These are phyloP conservation scores for Prietella phreatophila DNA, from an alignment of 2,113 vertebrate genomes.

Conservation along the genomic window DNA sequence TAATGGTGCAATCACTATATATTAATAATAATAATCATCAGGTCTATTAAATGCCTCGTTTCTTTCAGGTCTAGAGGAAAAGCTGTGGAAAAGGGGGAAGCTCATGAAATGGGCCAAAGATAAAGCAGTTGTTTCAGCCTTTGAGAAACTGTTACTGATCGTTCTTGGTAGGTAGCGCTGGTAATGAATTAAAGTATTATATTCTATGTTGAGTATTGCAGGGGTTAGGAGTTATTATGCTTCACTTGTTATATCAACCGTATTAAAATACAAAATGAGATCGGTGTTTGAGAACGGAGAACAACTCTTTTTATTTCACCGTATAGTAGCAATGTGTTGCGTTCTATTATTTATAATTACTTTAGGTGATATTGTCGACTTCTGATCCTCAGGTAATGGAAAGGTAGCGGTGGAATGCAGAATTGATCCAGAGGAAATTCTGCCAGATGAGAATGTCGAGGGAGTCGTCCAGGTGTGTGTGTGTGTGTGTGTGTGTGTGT, in stretches of 20 bases:
- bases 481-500: background rate
- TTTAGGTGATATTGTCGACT: background rate
- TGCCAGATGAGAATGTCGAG: constrained; percentile 67
- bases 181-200: background rate
- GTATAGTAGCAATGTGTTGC: background rate
- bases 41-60: background rate
- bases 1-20: background rate
- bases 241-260: background rate
- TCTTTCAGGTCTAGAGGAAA: constrained; percentile 60
- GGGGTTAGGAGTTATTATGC: background rate
- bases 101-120: constrained; percentile 70
- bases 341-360: background rate
- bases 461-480: constrained; percentile 67
- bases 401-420: constrained; percentile 70
- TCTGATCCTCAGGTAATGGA: constrained; percentile 68
- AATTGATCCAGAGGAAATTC: constrained; percentile 58
- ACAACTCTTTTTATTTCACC: background rate
- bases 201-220: background rate
- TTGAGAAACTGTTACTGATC: constrained; percentile 74
- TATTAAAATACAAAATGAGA: background rate
- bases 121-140: constrained; percentile 70
- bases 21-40: background rate
- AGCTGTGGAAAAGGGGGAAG: constrained; percentile 58
- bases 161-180: constrained; percentile 66
- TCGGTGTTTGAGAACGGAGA: background rate